A percentile compares a stretch with the other conserved stretches of the same genome.
phyloP scores from a whole-genome alignment of 2,113 vertebrate genomes.

The Pelodiscus sinensis region DNA sequence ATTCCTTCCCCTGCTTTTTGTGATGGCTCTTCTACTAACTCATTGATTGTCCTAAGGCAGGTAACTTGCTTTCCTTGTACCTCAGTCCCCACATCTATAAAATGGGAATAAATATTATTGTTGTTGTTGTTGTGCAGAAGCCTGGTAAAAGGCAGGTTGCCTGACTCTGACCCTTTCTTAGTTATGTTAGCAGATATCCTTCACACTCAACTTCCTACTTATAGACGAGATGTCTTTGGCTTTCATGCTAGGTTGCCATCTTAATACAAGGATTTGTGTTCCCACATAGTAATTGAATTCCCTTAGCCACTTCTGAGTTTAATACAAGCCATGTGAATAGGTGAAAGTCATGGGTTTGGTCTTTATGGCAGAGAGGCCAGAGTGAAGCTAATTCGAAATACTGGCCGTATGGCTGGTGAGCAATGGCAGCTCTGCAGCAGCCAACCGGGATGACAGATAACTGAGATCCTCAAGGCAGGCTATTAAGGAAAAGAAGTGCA shows the following conservation, averaged over 20 bases:
- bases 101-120: neutral
- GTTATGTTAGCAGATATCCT: neutral
- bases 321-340: neutral
- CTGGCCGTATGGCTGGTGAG: neutral
- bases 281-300: neutral
- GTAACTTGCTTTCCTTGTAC: no score
- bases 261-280: conserved; percentile 2
- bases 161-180: neutral
- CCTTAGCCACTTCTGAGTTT: neutral
- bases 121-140: neutral
- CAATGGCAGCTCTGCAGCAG: neutral
- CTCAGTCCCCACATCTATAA: neutral
- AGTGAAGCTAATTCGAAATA: neutral
- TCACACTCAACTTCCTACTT: neutral
- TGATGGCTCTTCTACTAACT: no score
- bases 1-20: neutral
- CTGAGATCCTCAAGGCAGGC: neutral
- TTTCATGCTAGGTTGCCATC: neutral
- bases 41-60: no score
- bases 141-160: neutral
- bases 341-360: neutral
- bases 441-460: neutral
- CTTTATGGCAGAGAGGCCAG: neutral
- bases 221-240: neutral
- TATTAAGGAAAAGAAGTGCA: neutral